Conservation (phyloP, 2,888 invertebrate genomes). For the Itoplectis maculator region DNA sequence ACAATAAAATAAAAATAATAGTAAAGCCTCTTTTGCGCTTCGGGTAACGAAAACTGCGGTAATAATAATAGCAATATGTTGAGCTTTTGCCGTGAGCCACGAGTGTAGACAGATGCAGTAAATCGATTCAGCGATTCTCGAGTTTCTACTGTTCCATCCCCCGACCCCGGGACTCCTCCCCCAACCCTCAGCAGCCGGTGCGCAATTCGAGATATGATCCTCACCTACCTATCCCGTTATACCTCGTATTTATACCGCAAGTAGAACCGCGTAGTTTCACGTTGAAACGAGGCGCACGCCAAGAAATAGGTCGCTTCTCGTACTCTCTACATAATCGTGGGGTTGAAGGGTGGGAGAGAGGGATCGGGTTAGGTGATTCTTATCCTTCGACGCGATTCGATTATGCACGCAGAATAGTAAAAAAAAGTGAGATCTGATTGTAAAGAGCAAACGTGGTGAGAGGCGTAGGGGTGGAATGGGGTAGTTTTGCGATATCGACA, state of each 20-base stretch:
- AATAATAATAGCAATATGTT: slow-evolving; percentile 38
- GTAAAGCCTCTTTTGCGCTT: not conserved
- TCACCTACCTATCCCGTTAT: slow-evolving; percentile 15
- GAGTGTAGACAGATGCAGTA: slow-evolving; percentile 24
- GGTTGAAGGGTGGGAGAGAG: too few species aligned
- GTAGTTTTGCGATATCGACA: not conserved
- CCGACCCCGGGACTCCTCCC: too few species aligned
- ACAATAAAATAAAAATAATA: not conserved
- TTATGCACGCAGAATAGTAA: slow-evolving; percentile 46
- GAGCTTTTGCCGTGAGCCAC: slow-evolving; percentile 14
- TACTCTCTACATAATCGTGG: slow-evolving; percentile 25
- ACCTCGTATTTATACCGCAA: slow-evolving; percentile 4
- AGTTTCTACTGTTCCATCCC: slow-evolving; percentile 25
- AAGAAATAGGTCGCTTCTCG: slow-evolving; percentile 48
- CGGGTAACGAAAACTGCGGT: not conserved
- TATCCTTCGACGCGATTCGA: slow-evolving; percentile 43
- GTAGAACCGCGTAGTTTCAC: not conserved
- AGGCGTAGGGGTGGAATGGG: slow-evolving; percentile 29
- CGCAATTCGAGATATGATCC: slow-evolving; percentile 35
- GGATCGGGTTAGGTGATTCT: not conserved
- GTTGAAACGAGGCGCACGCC: slow-evolving; percentile 14
- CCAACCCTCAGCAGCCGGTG: not conserved
- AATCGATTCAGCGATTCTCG: slow-evolving; percentile 55
- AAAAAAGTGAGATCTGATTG: slow-evolving; percentile 39
- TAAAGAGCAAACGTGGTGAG: slow-evolving; percentile 52